These are phyloP conservation scores for Pelodiscus sinensis DNA, from an alignment of 2,113 vertebrate genomes.

Conservation along the genomic window DNA sequence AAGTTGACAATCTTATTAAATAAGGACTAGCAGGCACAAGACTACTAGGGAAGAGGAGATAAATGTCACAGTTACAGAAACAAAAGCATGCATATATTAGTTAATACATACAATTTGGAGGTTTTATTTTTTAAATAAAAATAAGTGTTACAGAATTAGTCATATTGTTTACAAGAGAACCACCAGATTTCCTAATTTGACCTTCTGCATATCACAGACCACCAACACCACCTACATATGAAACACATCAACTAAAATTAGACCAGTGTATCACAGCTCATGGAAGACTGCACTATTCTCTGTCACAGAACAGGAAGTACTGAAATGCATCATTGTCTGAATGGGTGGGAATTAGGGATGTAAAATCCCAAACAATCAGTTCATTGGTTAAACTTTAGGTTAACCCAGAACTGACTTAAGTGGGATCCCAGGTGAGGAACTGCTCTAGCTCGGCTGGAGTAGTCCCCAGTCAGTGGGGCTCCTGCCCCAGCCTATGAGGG, in stretches of 20 bases:
- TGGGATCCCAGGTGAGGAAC: too few relatives aligned
- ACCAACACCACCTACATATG: background rate
- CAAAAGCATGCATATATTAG: fast-evolving
- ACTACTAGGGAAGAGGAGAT: background rate
- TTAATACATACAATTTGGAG: background rate
- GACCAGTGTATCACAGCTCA: background rate
- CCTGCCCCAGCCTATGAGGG: too few relatives aligned
- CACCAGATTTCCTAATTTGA: background rate
- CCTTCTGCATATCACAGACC: background rate
- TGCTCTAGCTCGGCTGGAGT: too few relatives aligned
- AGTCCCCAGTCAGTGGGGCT: too few relatives aligned
- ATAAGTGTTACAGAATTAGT: background rate
- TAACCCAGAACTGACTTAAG: too few relatives aligned
- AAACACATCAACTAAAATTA: background rate
- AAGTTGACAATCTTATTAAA: background rate
- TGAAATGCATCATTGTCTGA: too few relatives aligned
- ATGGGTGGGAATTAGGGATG: too few relatives aligned
- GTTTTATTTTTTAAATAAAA: background rate
- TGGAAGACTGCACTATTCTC: background rate
- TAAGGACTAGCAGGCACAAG: background rate
- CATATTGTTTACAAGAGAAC: background rate
- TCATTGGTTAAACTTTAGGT: too few relatives aligned
- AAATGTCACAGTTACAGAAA: background rate
- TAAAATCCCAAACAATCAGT: too few relatives aligned
- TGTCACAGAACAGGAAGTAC: background rate